phyloP scores from a whole-genome alignment of 1,140 invertebrate species.

The Macrocentrus cingulum region DNA sequence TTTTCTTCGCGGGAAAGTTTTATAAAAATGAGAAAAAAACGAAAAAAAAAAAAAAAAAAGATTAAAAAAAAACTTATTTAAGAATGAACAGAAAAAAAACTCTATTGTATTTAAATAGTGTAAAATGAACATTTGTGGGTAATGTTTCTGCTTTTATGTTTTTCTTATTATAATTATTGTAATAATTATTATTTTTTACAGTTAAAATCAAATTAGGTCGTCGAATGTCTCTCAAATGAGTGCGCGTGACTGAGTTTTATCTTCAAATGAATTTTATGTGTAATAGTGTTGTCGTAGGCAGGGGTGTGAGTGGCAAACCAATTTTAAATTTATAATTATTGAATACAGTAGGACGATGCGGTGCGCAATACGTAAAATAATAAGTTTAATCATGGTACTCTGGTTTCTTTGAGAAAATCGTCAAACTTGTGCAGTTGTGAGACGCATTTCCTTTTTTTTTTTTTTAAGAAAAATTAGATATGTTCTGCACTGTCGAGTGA shows the following conservation, averaged over 20 bases:
- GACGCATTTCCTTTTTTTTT: not conserved
- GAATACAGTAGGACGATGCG: not conserved
- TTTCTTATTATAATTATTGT: no score
- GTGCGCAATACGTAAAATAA: conserved; percentile 26
- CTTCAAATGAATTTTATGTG: conserved; percentile 35
- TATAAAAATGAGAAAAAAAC: no score
- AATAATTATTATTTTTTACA: conserved; percentile 53
- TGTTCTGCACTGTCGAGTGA: conserved; percentile 45
- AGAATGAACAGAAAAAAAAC: conserved; percentile 53
- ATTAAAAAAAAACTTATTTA: conserved; percentile 60
- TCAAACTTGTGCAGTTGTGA: no score
- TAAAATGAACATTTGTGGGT: conserved; percentile 58
- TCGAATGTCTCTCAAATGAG: conserved; percentile 57
- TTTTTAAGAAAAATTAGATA: no score
- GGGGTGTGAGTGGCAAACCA: conserved; percentile 17
- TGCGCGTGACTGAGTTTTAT: conserved; percentile 56
- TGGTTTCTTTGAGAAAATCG: conserved; percentile 23
- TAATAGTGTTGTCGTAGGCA: conserved; percentile 25
- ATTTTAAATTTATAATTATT: conserved; percentile 20
- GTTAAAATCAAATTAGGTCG: conserved; percentile 57
- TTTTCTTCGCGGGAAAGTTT: conserved; percentile 55
- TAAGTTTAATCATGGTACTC: conserved; percentile 18
- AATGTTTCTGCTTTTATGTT: conserved; percentile 43
- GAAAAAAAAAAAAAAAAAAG: no score
- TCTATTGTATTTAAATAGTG: conserved; percentile 61